Percentiles rank a stretch among this genome's conserved stretches.
Evolutionary conservation across 2,797 vertebrate genomes (phyloP).

Genomic region (Hydrolagus colliei): DNA sequence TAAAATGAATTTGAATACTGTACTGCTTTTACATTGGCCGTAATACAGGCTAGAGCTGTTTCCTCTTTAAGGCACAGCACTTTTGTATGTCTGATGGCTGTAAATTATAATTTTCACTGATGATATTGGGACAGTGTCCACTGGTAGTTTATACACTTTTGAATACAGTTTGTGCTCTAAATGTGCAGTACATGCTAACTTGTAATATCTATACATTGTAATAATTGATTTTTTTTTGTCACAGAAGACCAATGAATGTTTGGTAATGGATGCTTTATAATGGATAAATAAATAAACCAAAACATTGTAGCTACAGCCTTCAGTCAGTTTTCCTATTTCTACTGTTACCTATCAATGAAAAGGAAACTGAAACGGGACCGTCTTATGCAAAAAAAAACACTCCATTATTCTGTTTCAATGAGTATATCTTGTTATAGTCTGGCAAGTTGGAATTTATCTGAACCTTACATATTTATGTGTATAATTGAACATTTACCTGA

Average conservation of each 20-base stretch:
- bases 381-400: no score
- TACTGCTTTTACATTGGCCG: conserved; percentile 17
- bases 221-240: conserved; percentile 25
- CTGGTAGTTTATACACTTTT: conserved; percentile 27
- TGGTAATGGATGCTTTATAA: conserved; percentile 26
- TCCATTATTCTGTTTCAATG: no score
- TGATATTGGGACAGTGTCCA: conserved; percentile 27
- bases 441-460: no score
- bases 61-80: conserved; percentile 19
- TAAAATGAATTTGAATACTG: conserved; percentile 25
- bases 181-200: conserved; percentile 9
- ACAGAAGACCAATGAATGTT: conserved; percentile 30
- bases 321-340: conserved; percentile 1
- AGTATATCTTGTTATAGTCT: no score
- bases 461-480: no score
- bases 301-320: conserved; percentile 19
- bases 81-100: conserved; percentile 23
- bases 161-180: conserved; percentile 27
- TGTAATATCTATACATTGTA: conserved; percentile 26
- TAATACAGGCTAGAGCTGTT: conserved; percentile 5
- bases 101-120: conserved; percentile 27
- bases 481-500: no score
- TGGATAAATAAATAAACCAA: conserved; percentile 25
- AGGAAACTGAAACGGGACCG: no score
- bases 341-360: no score